Evolutionary conservation across 2,113 vertebrate genomes (phyloP).

Genomic region (Catharus minimus): DNA sequence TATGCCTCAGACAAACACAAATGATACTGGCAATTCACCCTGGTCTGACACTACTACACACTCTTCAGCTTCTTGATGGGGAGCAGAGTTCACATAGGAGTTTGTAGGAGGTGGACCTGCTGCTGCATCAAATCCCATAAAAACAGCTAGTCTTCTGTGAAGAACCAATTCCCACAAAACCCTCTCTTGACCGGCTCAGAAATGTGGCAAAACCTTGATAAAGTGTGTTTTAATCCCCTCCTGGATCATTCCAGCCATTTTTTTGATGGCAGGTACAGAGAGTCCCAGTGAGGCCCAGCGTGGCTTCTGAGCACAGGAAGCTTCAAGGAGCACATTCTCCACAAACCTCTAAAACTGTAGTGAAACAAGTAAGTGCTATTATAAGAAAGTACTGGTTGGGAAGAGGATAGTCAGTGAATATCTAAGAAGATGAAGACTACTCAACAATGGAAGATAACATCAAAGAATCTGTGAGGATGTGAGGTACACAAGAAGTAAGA

Average conservation of each 20-base stretch:
- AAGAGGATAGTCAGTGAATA: not conserved
- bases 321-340: not conserved
- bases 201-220: not conserved
- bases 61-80: not conserved
- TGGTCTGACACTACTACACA: not conserved
- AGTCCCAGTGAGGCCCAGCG: fast-evolving
- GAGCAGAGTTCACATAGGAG: not conserved
- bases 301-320: not conserved
- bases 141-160: not conserved
- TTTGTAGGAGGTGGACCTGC: not conserved
- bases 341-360: not conserved
- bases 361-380: not conserved
- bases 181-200: not conserved
- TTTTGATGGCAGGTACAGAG: not conserved
- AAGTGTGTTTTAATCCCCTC: not conserved
- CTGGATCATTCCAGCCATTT: not conserved
- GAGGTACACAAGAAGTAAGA: not conserved
- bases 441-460: not conserved
- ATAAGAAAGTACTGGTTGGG: not conserved
- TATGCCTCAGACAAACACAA: not conserved
- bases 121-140: not conserved
- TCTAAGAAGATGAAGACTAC: not conserved
- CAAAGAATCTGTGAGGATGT: not conserved
- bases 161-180: not conserved
- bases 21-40: not conserved